Percentiles rank a stretch among this genome's conserved stretches.
Evolutionary conservation across 2,797 vertebrate species (phyloP).

Genomic region (Falco peregrinus): DNA sequence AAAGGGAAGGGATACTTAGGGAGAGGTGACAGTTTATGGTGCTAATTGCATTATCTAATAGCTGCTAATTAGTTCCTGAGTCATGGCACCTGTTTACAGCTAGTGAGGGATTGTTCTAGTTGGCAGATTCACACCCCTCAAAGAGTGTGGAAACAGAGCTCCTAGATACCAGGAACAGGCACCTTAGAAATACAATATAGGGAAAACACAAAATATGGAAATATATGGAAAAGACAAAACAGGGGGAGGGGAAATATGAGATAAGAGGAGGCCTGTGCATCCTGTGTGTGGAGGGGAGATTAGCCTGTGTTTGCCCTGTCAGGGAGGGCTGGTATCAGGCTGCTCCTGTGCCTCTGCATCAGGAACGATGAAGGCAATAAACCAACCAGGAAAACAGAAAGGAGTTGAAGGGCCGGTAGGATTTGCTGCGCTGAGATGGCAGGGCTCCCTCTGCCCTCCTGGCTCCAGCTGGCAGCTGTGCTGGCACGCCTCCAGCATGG

Average conservation of each 20-base stretch:
- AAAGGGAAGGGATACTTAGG: background rate
- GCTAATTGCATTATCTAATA: slow-evolving; percentile 59
- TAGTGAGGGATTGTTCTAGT: slow-evolving; percentile 1
- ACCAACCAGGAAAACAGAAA: background rate
- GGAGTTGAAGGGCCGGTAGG: background rate
- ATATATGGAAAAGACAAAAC: background rate
- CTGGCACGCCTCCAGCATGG: background rate
- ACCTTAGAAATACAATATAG: background rate
- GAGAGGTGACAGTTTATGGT: background rate
- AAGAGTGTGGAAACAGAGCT: background rate
- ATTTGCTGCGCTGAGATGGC: background rate
- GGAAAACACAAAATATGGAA: too few relatives aligned
- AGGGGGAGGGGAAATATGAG: background rate
- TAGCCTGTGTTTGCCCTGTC: background rate
- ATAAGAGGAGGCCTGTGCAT: too few relatives aligned
- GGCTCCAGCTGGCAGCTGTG: background rate
- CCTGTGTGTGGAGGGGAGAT: background rate
- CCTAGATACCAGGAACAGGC: background rate
- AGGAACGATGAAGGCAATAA: background rate
- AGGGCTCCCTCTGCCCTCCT: background rate
- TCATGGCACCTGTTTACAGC: slow-evolving; percentile 13
- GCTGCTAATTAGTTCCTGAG: slow-evolving; percentile 56
- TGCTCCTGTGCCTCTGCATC: fast-evolving
- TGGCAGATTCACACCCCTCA: slow-evolving; percentile 40
- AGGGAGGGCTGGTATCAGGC: background rate